A percentile compares a stretch with the other conserved stretches of the same genome.
Evolutionary conservation across 1,140 invertebrate genomes (phyloP).

Genomic region (Tribolium castaneum): DNA sequence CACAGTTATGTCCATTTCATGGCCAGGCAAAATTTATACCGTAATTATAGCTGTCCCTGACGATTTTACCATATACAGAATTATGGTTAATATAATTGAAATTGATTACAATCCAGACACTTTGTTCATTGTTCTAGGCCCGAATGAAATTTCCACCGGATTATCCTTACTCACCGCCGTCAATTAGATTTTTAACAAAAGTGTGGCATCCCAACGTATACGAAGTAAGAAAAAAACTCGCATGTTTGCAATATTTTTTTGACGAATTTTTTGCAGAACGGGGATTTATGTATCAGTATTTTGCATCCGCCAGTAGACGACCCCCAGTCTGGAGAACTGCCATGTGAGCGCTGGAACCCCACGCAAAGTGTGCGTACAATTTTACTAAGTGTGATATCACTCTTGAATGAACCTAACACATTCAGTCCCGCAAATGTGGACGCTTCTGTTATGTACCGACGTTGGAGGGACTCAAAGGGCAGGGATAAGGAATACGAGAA

Average conservation of each 20-base stretch:
- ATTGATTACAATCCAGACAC: not conserved
- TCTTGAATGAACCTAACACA: conserved; percentile 99
- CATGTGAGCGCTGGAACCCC: conserved; percentile 99
- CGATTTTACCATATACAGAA: no score
- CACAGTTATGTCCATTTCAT: no score
- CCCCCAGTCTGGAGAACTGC: conserved; percentile 97
- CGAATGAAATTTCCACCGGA: conserved; percentile 97
- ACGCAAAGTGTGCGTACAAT: conserved; percentile 99
- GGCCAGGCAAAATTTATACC: no score
- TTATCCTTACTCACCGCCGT: conserved; percentile 98
- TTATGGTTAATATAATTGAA: no score
- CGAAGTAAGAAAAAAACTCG: conserved; percentile 77
- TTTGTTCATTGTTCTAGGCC: conserved; percentile 78
- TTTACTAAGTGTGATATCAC: conserved; percentile 96
- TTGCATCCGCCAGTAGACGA: conserved; percentile 99
- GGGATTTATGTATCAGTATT: conserved; percentile 99
- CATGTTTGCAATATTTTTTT: not conserved
- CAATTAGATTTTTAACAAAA: conserved; percentile 97
- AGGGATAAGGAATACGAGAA: conserved; percentile 99
- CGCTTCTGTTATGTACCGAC: conserved; percentile 98
- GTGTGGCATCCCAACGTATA: conserved; percentile 99
- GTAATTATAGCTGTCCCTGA: no score
- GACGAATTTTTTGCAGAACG: conserved; percentile 81
- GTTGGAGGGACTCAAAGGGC: conserved; percentile 98
- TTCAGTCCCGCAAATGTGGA: conserved; percentile 99